Evolutionary conservation across 2,113 vertebrate genomes (phyloP), one percentile per base, ranked within the genome.

Genomic region (Aix galericulata): DNA sequence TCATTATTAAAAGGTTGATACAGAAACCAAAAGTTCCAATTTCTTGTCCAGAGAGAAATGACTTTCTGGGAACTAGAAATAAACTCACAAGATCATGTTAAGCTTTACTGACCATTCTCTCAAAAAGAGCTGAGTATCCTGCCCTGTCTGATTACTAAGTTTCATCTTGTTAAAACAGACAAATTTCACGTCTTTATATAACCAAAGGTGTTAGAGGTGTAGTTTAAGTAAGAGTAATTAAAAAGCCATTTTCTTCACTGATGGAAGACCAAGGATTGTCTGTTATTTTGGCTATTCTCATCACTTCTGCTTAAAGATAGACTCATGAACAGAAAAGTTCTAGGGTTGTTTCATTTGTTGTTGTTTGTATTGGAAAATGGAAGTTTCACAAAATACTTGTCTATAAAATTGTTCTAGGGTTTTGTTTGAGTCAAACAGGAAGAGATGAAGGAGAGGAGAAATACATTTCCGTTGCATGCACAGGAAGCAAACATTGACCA

Each of bases 361-460:
- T 52, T 52, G 23, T 52, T 52, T 62, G 13, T 40, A 3, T 64
- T 64, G 69, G 44, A 62, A 77, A 77, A 32, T 15, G 4, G 16
- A 40, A 46, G 1, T 48, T 91, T 71, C 8, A 56, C 26, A 26
- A n/a, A 36, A 60, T 64, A 52, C 20, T 44, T 36, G 2, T 27
- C 38, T 55, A 4, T 3, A 23, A 21, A 60, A 50, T 1, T 9
- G 1, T 71, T 67, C 13, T 10, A 16, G 17, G 15, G 4, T 1
- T 74, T 60, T 67, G 8, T 34, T 18, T 84, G 34, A 31, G 17
- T 81, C 20, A 71, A 72, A 14, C 2, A 36, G 31, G 17, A 9
- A 46, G 12, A 17, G 36, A 17, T 60, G 17, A 6, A 3, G 4
- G 9, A 62, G 26, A 42, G 25, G 26, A 48, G 31, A 67, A 68